Evolutionary conservation across 2,888 invertebrate species (phyloP).

Genomic region (Drosophila nigricruria): DNA sequence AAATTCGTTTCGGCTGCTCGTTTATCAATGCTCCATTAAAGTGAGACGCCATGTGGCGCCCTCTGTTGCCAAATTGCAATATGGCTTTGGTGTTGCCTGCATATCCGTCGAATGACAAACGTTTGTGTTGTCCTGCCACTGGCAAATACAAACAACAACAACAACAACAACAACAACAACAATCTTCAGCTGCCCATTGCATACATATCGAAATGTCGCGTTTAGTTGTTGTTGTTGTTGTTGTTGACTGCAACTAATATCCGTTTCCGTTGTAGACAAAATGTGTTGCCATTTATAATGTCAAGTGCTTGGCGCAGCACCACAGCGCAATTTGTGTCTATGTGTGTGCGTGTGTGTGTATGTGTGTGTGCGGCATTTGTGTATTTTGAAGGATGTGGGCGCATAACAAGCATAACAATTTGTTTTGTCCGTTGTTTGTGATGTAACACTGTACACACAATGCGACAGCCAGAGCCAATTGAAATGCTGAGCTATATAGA

Average conservation of each 20-base stretch:
- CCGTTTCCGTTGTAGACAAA: conserved; percentile 84
- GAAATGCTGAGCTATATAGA: neutral
- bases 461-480: conserved; percentile 16
- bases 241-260: conserved; percentile 80
- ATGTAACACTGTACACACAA: conserved; percentile 33
- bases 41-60: conserved; percentile 71
- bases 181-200: conserved; percentile 37
- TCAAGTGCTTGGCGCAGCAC: conserved; percentile 67
- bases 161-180: conserved; percentile 23
- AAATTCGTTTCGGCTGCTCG: conserved; percentile 47
- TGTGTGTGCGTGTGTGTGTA: conserved; percentile 13
- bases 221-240: conserved; percentile 31
- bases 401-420: conserved; percentile 59
- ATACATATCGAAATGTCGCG: conserved; percentile 60
- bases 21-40: conserved; percentile 77
- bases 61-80: conserved; percentile 75
- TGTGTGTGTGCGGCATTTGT: conserved; percentile 29
- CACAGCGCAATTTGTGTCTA: conserved; percentile 20
- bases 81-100: conserved; percentile 65
- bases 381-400: conserved; percentile 35
- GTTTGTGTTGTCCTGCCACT: conserved; percentile 65
- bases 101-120: conserved; percentile 75
- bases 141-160: conserved; percentile 39
- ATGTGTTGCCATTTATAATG: conserved; percentile 83
- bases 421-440: conserved; percentile 39